Evolutionary conservation across 2,797 vertebrate species (phyloP).

Genomic region (Smutsia gigantea): DNA sequence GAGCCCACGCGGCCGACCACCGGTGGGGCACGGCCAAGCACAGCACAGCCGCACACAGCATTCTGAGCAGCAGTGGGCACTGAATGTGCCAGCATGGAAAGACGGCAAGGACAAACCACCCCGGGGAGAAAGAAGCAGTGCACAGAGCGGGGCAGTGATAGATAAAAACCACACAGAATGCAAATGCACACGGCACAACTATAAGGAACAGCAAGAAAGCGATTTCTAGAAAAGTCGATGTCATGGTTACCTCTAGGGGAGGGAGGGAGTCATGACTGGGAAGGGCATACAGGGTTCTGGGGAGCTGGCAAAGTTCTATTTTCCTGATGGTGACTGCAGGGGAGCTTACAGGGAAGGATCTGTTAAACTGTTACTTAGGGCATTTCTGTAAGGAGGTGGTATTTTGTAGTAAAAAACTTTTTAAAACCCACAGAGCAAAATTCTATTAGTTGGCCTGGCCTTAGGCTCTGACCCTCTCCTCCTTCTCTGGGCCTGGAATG

Average conservation of each 20-base stretch:
- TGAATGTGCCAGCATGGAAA: rapidly evolving
- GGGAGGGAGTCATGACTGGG: not conserved
- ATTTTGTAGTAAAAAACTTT: not conserved
- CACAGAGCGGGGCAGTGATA: rapidly evolving
- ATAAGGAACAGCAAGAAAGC: not conserved
- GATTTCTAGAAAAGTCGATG: not conserved
- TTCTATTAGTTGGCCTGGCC: not conserved
- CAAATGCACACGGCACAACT: not conserved
- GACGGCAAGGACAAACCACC: rapidly evolving
- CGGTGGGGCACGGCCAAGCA: rapidly evolving
- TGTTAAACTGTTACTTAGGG: too few relatives aligned
- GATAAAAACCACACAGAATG: too few relatives aligned
- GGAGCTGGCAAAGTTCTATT: not conserved
- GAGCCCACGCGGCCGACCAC: rapidly evolving
- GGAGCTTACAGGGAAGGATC: not conserved
- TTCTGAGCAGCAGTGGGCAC: rapidly evolving
- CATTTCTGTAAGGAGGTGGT: not conserved
- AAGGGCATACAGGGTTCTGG: not conserved
- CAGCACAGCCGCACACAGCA: rapidly evolving
- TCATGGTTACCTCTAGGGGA: too few relatives aligned
- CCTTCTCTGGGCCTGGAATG: not conserved
- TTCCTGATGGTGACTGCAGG: not conserved
- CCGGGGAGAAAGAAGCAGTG: rapidly evolving
- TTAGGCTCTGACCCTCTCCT: not conserved
- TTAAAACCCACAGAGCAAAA: not conserved